Evolutionary conservation across 1,140 invertebrate genomes (phyloP).

Genomic region (Formica exsecta): DNA sequence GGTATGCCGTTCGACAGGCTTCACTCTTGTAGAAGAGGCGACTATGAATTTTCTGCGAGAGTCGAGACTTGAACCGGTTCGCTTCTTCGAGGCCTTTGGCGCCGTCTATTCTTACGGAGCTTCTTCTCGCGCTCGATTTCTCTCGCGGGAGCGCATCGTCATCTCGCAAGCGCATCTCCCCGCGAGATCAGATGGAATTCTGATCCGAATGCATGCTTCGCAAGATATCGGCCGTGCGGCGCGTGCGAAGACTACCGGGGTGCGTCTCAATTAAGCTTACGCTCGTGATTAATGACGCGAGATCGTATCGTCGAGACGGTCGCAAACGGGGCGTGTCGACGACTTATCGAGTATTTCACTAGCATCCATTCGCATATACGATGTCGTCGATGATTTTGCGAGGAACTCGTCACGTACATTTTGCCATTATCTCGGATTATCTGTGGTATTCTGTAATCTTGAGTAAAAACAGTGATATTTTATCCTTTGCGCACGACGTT

Average conservation of each 20-base stretch:
- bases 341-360: slow-evolving; percentile 13
- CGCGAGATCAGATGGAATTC: slow-evolving; percentile 42
- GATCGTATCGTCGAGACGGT: slow-evolving; percentile 13
- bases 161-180: slow-evolving; percentile 21
- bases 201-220: slow-evolving; percentile 25
- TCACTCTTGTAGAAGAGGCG: slow-evolving; percentile 15
- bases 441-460: slow-evolving; percentile 1
- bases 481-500: not conserved
- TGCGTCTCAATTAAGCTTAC: slow-evolving; percentile 55
- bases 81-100: slow-evolving; percentile 69
- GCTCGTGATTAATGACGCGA: slow-evolving; percentile 44
- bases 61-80: slow-evolving; percentile 64
- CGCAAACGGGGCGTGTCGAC: not conserved
- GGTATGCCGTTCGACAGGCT: not conserved
- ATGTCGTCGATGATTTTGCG: slow-evolving; percentile 12
- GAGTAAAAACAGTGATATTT: not conserved
- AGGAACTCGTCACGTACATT: not conserved
- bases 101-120: slow-evolving; percentile 69
- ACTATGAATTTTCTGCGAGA: slow-evolving; percentile 37
- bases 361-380: not conserved
- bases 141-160: slow-evolving; percentile 30
- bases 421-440: not conserved
- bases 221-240: slow-evolving; percentile 9
- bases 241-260: slow-evolving; percentile 46
- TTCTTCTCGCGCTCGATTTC: slow-evolving; percentile 60